A percentile compares a stretch with the other conserved stretches of the same genome.
Conservation (phyloP, 2,888 invertebrate species). For the Thera britannica region DNA sequence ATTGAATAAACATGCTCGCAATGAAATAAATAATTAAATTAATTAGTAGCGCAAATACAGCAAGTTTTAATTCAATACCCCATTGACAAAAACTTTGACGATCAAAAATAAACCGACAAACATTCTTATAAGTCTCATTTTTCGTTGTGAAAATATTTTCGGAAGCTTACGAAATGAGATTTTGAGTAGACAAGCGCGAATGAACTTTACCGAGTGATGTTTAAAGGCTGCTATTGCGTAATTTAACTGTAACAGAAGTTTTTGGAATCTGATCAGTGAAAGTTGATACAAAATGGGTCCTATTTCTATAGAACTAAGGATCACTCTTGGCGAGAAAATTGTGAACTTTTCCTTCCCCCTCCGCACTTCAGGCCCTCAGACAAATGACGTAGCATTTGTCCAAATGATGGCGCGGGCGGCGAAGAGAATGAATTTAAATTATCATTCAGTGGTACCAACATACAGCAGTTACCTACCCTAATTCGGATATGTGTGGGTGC, state of each 20-base stretch:
- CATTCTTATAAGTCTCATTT: constrained; percentile 71
- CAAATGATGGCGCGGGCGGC: constrained; percentile 86
- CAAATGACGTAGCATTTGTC: constrained; percentile 85
- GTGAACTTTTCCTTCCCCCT: constrained; percentile 58
- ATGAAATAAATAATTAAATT: constrained; percentile 80
- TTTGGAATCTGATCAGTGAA: constrained; percentile 69
- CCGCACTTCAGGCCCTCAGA: constrained; percentile 74
- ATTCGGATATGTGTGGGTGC: constrained; percentile 68
- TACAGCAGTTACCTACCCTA: constrained; percentile 67
- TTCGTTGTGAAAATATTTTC: constrained; percentile 73
- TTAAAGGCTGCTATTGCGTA: constrained; percentile 64
- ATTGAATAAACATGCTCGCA: constrained; percentile 74
- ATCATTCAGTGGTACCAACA: constrained; percentile 85
- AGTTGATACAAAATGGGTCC: constrained; percentile 55
- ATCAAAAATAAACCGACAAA: constrained; percentile 69
- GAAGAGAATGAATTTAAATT: constrained; percentile 86
- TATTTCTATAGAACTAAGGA: constrained; percentile 51
- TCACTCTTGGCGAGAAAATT: constrained; percentile 48
- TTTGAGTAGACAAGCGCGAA: constrained; percentile 56
- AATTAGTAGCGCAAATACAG: constrained; percentile 80
- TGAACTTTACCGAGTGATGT: constrained; percentile 55
- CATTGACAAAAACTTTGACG: constrained; percentile 64
- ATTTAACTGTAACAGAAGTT: constrained; percentile 64
- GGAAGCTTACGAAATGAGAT: constrained; percentile 77
- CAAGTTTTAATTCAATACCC: constrained; percentile 81